These are phyloP conservation scores for Neodiprion lecontei DNA, from an alignment of 1,140 invertebrate genomes.

Conservation along the genomic window DNA sequence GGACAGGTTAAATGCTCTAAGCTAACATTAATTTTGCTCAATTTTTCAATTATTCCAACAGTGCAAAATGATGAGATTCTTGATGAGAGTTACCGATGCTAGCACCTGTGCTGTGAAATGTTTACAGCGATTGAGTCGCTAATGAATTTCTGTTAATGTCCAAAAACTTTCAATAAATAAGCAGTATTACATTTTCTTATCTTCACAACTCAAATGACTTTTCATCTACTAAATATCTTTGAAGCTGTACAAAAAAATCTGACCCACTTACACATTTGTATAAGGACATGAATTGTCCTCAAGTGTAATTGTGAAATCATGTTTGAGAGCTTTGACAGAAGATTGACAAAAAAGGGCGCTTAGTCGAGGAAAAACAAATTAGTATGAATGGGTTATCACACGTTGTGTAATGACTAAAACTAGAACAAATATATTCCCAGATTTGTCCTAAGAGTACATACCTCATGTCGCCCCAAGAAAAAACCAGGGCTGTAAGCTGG, in stretches of 20 bases:
- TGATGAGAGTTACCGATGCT: neutral
- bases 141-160: too few relatives aligned
- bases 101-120: neutral
- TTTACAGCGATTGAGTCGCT: neutral
- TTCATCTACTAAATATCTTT: too few relatives aligned
- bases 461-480: slow-evolving; percentile 81
- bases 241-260: too few relatives aligned
- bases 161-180: too few relatives aligned
- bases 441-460: slow-evolving; percentile 46
- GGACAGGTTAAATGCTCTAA: slow-evolving; percentile 15
- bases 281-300: neutral
- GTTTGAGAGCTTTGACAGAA: too few relatives aligned
- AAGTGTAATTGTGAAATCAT: too few relatives aligned
- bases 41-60: slow-evolving; percentile 2
- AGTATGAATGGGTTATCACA: neutral
- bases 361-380: neutral
- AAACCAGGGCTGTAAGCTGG: slow-evolving; percentile 70
- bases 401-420: neutral
- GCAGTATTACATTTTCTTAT: too few relatives aligned
- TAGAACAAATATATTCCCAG: neutral
- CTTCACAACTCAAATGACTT: too few relatives aligned
- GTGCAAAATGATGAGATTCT: neutral
- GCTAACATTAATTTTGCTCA: slow-evolving; percentile 2
- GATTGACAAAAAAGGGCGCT: neutral
- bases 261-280: neutral